These are phyloP conservation scores for Erebia ligea DNA, from an alignment of 2,888 invertebrate species.

Conservation along the genomic window DNA sequence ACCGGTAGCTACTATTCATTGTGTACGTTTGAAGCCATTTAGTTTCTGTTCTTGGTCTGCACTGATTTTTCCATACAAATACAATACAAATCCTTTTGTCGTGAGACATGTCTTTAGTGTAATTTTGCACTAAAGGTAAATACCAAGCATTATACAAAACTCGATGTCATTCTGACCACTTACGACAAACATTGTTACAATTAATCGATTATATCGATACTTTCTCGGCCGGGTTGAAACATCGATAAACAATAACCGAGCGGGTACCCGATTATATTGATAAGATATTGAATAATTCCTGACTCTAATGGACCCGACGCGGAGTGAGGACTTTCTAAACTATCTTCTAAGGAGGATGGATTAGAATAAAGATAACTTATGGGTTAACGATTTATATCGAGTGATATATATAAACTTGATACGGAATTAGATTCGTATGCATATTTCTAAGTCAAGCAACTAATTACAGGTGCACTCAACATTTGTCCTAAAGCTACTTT, in stretches of 20 bases:
- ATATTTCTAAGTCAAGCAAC: neutral
- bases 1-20: too few relatives aligned
- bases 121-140: conserved; percentile 35
- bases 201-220: conserved; percentile 69
- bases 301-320: conserved; percentile 75
- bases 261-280: conserved; percentile 74
- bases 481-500: too few relatives aligned
- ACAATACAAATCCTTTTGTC: neutral
- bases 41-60: neutral
- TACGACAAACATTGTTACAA: conserved; percentile 68
- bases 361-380: conserved; percentile 65
- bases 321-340: conserved; percentile 75
- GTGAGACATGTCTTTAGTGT: neutral
- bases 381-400: conserved; percentile 15
- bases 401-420: conserved; percentile 5
- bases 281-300: conserved; percentile 75
- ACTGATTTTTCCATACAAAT: neutral
- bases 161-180: conserved; percentile 69
- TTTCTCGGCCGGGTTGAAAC: conserved; percentile 59
- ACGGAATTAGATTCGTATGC: conserved; percentile 10
- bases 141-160: conserved; percentile 51
- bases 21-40: neutral
- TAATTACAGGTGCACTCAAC: too few relatives aligned
- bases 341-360: conserved; percentile 67
- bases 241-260: conserved; percentile 79